These are phyloP conservation scores for Ips nitidus DNA, from an alignment of 1,140 invertebrate species.

Conservation along the genomic window DNA sequence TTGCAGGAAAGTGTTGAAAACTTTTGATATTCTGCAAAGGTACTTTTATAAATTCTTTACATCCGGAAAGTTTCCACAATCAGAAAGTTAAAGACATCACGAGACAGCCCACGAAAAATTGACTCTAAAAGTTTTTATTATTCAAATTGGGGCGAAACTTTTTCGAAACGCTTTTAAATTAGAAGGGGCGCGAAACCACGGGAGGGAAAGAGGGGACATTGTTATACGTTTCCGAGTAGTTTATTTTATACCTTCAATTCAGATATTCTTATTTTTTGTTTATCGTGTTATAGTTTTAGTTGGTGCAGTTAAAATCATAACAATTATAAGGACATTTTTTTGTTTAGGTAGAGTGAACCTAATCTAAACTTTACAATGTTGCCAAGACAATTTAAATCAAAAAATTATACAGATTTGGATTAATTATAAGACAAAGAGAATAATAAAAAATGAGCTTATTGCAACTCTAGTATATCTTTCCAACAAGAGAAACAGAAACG, in stretches of 20 bases:
- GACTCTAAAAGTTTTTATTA: conserved; percentile 30
- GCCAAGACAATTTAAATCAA: too few species aligned
- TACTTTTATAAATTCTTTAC: conserved; percentile 31
- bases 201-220: background rate
- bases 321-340: too few species aligned
- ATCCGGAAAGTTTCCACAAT: conserved; percentile 27
- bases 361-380: too few species aligned
- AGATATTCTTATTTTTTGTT: background rate
- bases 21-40: conserved; percentile 26
- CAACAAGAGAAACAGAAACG: background rate
- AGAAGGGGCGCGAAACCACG: conserved; percentile 11
- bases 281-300: background rate
- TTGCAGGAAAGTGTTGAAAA: conserved; percentile 15
- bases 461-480: too few species aligned
- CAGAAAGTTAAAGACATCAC: conserved; percentile 31
- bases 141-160: conserved; percentile 19
- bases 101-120: conserved; percentile 28
- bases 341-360: too few species aligned
- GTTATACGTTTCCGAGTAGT: conserved; percentile 1
- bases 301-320: too few species aligned
- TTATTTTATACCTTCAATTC: conserved; percentile 19
- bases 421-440: too few species aligned
- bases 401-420: too few species aligned
- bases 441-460: too few species aligned
- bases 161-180: conserved; percentile 26